Conservation (phyloP, 2,113 vertebrate genomes). For the Ageneiosus marmoratus region DNA sequence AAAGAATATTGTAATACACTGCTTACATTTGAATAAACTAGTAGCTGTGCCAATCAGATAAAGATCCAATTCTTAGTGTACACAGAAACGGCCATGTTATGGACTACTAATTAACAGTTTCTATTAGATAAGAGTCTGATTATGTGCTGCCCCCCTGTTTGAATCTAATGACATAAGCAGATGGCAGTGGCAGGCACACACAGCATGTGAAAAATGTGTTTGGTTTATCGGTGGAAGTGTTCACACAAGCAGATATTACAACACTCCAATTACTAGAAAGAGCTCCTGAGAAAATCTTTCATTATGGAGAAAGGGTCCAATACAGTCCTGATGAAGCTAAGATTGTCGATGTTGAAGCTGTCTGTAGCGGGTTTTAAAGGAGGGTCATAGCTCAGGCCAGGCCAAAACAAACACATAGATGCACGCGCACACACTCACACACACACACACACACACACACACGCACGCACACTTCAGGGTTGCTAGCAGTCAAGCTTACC, state of each 20-base stretch:
- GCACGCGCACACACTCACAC: constrained; percentile 13
- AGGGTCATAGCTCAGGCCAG: background rate
- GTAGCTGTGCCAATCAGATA: background rate
- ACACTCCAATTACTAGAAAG: background rate
- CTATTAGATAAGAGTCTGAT: background rate
- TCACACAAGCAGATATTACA: background rate
- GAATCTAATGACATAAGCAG: constrained; percentile 1
- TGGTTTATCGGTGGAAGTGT: background rate
- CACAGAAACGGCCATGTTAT: background rate
- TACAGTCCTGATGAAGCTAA: background rate
- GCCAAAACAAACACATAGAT: constrained; percentile 2
- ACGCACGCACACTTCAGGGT: constrained; percentile 15
- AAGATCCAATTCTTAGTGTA: background rate
- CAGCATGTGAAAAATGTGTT: background rate
- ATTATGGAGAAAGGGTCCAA: background rate
- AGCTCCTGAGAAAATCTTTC: background rate
- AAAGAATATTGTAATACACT: background rate
- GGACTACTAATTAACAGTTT: background rate
- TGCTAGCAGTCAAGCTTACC: constrained; percentile 69
- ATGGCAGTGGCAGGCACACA: constrained; percentile 17
- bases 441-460: constrained; percentile 19
- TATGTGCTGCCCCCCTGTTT: background rate
- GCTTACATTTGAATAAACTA: background rate
- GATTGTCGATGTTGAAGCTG: background rate
- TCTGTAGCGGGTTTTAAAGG: constrained; percentile 5